Conservation (phyloP, 2,113 vertebrate genomes). For the Oncorhynchus gorbuscha region DNA sequence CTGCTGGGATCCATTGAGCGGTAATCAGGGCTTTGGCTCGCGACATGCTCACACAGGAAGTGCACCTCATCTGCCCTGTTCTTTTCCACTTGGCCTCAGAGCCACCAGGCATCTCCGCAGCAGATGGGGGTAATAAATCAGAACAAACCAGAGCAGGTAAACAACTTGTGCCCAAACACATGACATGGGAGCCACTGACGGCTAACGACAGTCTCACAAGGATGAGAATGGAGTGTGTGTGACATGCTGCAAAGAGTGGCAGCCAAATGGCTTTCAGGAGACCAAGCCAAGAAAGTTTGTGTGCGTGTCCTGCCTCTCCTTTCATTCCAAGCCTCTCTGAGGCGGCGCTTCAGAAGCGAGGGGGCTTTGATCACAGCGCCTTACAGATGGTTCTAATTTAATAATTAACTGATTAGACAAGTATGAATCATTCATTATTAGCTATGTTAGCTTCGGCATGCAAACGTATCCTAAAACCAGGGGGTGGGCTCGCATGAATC, state of each 20-base stretch:
- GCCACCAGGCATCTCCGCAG: not conserved
- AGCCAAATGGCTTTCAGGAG: no score
- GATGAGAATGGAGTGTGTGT: no score
- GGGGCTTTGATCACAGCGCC: not conserved
- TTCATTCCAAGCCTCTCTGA: no score
- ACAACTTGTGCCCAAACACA: no score
- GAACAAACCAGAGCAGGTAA: not conserved
- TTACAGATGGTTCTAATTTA: conserved; percentile 30
- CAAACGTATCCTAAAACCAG: conserved; percentile 2
- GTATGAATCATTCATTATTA: conserved; percentile 31
- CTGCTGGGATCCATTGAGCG: conserved; percentile 9
- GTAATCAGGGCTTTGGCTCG: not conserved
- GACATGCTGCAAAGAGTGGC: no score
- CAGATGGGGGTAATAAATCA: not conserved
- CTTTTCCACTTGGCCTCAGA: not conserved
- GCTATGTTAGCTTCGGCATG: not conserved
- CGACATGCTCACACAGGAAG: conserved; percentile 9
- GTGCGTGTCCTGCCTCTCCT: no score
- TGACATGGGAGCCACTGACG: no score
- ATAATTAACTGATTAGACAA: conserved; percentile 35
- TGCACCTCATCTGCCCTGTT: conserved; percentile 9
- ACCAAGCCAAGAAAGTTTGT: not conserved
- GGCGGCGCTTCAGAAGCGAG: no score
- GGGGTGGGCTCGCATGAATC: not conserved
- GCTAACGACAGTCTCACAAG: no score